A percentile compares a stretch with the other conserved stretches of the same genome.
These are phyloP conservation scores for Scaptomyza graminum DNA, from an alignment of 1,140 invertebrate genomes.

Conservation along the genomic window DNA sequence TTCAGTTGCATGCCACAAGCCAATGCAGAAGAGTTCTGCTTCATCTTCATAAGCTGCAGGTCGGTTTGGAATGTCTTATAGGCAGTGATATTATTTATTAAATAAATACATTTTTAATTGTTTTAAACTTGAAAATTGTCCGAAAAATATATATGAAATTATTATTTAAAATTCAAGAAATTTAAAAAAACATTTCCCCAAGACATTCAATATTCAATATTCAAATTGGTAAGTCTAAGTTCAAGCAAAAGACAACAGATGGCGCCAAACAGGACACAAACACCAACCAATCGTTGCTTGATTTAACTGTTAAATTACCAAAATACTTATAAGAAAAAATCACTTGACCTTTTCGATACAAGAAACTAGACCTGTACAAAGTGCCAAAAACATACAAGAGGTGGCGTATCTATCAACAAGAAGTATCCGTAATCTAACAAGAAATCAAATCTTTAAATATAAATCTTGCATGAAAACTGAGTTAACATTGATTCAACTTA, in stretches of 20 bases:
- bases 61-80: too few species aligned
- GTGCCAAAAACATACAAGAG: constrained; percentile 1
- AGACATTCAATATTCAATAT: not conserved
- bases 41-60: too few species aligned
- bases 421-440: not conserved
- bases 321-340: not conserved
- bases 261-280: not conserved
- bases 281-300: not conserved
- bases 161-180: not conserved
- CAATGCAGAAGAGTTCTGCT: not conserved
- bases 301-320: not conserved
- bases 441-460: not conserved
- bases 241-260: not conserved
- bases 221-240: not conserved
- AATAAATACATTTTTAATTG: too few species aligned
- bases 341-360: not conserved
- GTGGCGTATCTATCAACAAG: constrained; percentile 5
- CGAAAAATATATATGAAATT: too few species aligned
- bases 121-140: too few species aligned
- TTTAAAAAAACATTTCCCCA: not conserved
- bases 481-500: too few species aligned
- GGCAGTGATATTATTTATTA: too few species aligned
- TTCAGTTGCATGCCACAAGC: not conserved
- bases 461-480: too few species aligned
- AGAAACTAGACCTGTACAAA: not conserved